A percentile compares a stretch with the other conserved stretches of the same genome.
Evolutionary conservation across 2,888 invertebrate species (phyloP).

Genomic region (Tubulanus polymorphus): DNA sequence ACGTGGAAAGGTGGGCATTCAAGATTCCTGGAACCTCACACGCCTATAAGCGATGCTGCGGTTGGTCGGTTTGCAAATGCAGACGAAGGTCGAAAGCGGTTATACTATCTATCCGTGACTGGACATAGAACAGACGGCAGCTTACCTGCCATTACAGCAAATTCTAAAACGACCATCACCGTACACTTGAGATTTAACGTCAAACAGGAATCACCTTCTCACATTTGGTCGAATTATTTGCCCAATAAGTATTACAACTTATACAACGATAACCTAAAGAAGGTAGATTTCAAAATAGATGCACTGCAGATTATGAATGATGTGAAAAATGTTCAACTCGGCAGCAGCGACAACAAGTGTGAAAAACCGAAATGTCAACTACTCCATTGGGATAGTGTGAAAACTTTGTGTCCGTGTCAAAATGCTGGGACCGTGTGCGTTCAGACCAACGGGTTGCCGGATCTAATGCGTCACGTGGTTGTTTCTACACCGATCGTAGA

Average conservation of each 20-base stretch:
- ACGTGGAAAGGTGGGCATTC: background rate
- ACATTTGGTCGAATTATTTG: too few relatives aligned
- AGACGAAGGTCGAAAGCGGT: background rate
- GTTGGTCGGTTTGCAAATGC: background rate
- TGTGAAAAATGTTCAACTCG: background rate
- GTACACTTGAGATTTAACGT: background rate
- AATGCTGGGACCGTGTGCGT: background rate
- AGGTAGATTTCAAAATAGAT: background rate
- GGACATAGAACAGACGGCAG: background rate
- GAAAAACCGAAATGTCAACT: background rate
- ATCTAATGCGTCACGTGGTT: constrained; percentile 1
- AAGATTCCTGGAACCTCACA: background rate
- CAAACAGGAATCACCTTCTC: too few relatives aligned
- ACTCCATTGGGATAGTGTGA: background rate
- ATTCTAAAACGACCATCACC: background rate
- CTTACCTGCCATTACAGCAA: background rate
- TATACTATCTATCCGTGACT: background rate
- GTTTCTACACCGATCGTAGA: background rate
- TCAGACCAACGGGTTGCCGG: background rate
- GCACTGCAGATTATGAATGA: background rate
- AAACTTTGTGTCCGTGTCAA: background rate
- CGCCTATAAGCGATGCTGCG: background rate
- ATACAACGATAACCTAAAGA: background rate
- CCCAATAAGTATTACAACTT: background rate
- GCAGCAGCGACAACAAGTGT: background rate